Conservation (phyloP, 2,113 vertebrate genomes). For the Girardinichthys multiradiatus region DNA sequence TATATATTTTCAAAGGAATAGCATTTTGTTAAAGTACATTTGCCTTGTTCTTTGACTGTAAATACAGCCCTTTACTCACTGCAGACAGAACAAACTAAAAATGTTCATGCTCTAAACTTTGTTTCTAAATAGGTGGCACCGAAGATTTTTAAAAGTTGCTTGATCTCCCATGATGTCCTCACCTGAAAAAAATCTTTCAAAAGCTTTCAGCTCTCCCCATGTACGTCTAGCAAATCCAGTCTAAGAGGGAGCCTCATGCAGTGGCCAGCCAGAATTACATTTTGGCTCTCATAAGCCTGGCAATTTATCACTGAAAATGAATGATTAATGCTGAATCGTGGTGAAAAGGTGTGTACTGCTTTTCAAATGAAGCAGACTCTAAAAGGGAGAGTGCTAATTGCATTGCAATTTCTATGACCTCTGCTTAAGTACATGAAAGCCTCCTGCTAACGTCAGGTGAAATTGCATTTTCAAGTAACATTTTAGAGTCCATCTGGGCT, state of each 20-base stretch:
- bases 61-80: not conserved
- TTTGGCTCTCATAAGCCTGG: constrained; percentile 58
- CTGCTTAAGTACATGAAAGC: constrained; percentile 78
- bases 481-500: constrained; percentile 77
- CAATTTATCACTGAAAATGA: constrained; percentile 58
- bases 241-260: constrained; percentile 47
- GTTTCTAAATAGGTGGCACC: not conserved
- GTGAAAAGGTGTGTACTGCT: constrained; percentile 71
- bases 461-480: constrained; percentile 81
- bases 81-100: not conserved
- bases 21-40: not conserved
- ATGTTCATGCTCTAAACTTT: not conserved
- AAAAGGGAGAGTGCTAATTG: constrained; percentile 74
- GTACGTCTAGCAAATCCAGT: constrained; percentile 47
- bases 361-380: constrained; percentile 68
- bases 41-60: not conserved
- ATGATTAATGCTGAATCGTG: constrained; percentile 70
- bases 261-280: constrained; percentile 54
- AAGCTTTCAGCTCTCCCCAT: constrained; percentile 52
- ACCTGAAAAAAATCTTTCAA: constrained; percentile 7
- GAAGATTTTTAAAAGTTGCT: constrained; percentile 19
- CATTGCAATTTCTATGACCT: constrained; percentile 73
- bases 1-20: not conserved
- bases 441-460: constrained; percentile 75
- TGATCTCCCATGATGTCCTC: constrained; percentile 19